phyloP scores from a whole-genome alignment of 1,140 invertebrate species.

The Orussus abietinus region DNA sequence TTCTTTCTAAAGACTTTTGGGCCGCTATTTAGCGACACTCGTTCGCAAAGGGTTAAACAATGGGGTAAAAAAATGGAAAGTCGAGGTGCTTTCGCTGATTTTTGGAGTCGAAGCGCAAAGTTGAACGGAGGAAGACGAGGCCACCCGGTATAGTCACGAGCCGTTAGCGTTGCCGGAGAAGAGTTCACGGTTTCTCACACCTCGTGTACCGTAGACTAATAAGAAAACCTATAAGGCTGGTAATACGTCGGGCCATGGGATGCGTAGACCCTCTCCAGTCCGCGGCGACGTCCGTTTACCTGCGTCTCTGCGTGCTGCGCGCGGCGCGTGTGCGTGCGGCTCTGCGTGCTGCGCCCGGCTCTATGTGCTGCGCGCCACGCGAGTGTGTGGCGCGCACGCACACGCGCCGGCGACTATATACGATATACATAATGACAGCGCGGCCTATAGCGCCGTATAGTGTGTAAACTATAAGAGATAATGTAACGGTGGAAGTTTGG shows the following conservation, averaged over 20 bases:
- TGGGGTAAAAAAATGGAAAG: too few species aligned
- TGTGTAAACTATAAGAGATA: constrained; percentile 20
- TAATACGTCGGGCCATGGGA: constrained; percentile 4
- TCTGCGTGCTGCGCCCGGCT: too few species aligned
- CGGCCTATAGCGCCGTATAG: constrained; percentile 19
- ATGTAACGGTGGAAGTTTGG: constrained; percentile 39
- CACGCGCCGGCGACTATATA: constrained; percentile 2
- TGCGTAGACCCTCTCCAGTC: too few species aligned
- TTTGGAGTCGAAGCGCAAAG: constrained; percentile 1
- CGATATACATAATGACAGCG: constrained; percentile 2
- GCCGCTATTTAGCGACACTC: too few species aligned
- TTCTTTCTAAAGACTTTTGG: too few species aligned
- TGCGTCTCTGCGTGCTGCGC: too few species aligned
- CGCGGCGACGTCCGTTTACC: too few species aligned
- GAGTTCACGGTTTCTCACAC: constrained; percentile 17
- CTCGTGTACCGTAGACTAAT: constrained; percentile 11
- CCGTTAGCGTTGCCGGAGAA: too few species aligned
- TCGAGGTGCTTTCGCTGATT: constrained; percentile 13
- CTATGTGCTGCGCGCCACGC: neutral
- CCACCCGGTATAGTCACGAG: constrained; percentile 10
- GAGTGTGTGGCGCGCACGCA: neutral
- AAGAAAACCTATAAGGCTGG: constrained; percentile 7
- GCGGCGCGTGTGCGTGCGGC: neutral
- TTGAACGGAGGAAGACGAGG: neutral
- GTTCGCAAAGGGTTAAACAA: too few species aligned